Evolutionary conservation across 1,140 invertebrate genomes (phyloP).

Genomic region (Helicoverpa armigera): DNA sequence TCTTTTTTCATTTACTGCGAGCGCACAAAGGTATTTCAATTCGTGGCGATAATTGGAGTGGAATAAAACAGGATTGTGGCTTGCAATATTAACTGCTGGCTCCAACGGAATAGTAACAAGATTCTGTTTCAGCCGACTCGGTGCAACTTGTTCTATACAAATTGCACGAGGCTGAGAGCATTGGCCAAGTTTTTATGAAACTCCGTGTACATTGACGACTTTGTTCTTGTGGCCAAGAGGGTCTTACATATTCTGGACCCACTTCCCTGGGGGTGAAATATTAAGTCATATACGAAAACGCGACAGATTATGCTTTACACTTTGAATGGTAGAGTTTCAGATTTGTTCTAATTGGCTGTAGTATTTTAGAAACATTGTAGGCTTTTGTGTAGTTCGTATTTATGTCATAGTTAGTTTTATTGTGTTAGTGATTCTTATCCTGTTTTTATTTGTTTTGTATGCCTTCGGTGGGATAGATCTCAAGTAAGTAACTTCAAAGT

Average conservation of each 20-base stretch:
- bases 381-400: too few species aligned
- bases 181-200: constrained; percentile 22
- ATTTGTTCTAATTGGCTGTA: too few species aligned
- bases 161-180: constrained; percentile 13
- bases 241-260: not conserved
- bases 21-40: constrained; percentile 44
- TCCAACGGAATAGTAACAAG: constrained; percentile 41
- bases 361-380: not conserved
- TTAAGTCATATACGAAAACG: too few species aligned
- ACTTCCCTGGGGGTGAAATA: not conserved
- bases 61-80: constrained; percentile 47
- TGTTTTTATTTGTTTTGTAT: too few species aligned
- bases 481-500: too few species aligned
- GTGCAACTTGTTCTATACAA: constrained; percentile 13
- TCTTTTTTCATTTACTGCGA: constrained; percentile 28
- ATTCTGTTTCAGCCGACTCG: constrained; percentile 10
- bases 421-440: too few species aligned
- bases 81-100: constrained; percentile 44
- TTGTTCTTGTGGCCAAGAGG: not conserved
- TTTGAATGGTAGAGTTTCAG: too few species aligned
- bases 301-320: too few species aligned
- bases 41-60: constrained; percentile 48
- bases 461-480: too few species aligned
- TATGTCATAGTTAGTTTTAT: too few species aligned
- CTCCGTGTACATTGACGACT: not conserved